These are phyloP conservation scores for Eriocheir sinensis DNA, from an alignment of 1,140 invertebrate species.

Conservation along the genomic window DNA sequence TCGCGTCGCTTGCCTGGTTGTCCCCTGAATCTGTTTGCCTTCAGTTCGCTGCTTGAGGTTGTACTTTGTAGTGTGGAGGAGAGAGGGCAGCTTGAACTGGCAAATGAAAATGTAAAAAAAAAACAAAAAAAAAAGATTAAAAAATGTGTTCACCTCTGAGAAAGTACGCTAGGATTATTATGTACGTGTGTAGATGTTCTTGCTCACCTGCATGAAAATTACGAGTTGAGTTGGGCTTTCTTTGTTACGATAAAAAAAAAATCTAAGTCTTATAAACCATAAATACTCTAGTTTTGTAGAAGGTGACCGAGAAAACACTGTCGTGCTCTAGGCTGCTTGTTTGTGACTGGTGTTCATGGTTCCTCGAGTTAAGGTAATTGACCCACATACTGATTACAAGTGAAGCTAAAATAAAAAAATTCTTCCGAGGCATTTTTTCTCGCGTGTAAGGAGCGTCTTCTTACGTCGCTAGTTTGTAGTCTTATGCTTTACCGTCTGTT, in stretches of 20 bases:
- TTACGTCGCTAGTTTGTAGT: constrained; percentile 29
- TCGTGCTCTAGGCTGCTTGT: background rate
- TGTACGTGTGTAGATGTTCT: constrained; percentile 6
- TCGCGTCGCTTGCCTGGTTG: background rate
- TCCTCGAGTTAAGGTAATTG: background rate
- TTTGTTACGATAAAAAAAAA: background rate
- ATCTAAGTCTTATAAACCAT: background rate
- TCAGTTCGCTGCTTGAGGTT: background rate
- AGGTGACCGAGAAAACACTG: constrained; percentile 10
- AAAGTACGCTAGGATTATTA: background rate
- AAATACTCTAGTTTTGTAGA: constrained; percentile 26
- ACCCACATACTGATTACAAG: background rate
- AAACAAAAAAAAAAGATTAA: background rate
- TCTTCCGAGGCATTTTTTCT: constrained; percentile 10
- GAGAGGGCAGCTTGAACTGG: background rate
- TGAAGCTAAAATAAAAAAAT: background rate
- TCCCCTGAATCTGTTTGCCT: background rate
- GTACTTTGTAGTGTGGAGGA: background rate
- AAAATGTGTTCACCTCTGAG: constrained; percentile 15
- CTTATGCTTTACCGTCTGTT: background rate
- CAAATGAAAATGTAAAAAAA: background rate
- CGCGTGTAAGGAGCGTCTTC: background rate
- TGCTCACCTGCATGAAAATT: constrained; percentile 24
- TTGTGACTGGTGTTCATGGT: constrained; percentile 4
- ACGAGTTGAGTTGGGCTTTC: background rate